A percentile compares a stretch with the other conserved stretches of the same genome.
Conservation (phyloP, 2,888 invertebrate species). For the Hedya salicella region DNA sequence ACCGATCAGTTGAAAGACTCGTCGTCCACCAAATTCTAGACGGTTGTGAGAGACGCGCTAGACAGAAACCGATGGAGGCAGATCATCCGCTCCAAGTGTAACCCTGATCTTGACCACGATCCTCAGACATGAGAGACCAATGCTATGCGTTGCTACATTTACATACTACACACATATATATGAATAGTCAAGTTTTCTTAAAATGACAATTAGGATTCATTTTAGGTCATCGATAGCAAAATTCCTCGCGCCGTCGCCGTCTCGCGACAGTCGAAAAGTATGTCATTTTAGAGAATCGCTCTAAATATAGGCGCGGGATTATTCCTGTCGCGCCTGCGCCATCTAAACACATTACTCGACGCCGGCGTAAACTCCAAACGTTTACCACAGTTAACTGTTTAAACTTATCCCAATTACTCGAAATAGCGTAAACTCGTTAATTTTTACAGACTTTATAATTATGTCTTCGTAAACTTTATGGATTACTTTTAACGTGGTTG, state of each 20-base stretch:
- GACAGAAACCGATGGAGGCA: too few relatives aligned
- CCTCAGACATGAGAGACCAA: too few relatives aligned
- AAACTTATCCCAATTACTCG: constrained; percentile 60
- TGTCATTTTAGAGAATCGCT: constrained; percentile 80
- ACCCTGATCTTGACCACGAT: too few relatives aligned
- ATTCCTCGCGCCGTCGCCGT: constrained; percentile 12
- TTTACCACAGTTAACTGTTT: constrained; percentile 64
- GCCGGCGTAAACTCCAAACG: constrained; percentile 64
- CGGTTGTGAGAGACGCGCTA: too few relatives aligned
- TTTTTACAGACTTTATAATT: constrained; percentile 51
- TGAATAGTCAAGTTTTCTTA: too few relatives aligned
- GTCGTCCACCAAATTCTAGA: too few relatives aligned
- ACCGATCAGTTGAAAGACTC: too few relatives aligned
- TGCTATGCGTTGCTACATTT: too few relatives aligned
- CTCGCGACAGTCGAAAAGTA: constrained; percentile 61
- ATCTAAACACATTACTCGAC: constrained; percentile 75
- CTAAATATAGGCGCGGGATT: constrained; percentile 80
- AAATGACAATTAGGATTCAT: too few relatives aligned
- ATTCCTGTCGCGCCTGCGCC: constrained; percentile 77
- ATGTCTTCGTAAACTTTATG: constrained; percentile 43
- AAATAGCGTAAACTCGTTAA: constrained; percentile 57
- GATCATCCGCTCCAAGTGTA: too few relatives aligned
- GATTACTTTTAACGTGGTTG: constrained; percentile 41
- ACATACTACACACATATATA: too few relatives aligned
- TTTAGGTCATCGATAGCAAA: constrained; percentile 6